These are phyloP conservation scores for Oreotrochilus melanogaster DNA, from an alignment of 2,113 vertebrate genomes.

Conservation along the genomic window DNA sequence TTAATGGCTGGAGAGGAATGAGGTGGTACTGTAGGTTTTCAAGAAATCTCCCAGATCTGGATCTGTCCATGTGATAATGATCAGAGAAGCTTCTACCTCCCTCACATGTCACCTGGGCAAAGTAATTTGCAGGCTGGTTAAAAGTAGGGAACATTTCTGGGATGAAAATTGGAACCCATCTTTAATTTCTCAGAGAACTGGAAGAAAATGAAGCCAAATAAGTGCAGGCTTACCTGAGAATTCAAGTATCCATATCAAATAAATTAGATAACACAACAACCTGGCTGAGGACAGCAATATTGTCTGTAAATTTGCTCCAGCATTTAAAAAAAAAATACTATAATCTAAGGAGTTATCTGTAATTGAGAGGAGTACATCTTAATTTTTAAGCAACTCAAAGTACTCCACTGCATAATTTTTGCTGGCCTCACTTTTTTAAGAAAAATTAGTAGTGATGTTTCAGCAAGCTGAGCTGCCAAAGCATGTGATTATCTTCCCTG, in stretches of 20 bases:
- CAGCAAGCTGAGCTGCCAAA: background rate
- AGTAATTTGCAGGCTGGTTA: background rate
- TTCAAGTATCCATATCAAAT: background rate
- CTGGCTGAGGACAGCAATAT: background rate
- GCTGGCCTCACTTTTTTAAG: background rate
- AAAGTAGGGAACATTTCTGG: background rate
- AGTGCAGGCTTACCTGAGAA: background rate
- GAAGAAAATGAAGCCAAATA: background rate
- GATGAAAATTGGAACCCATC: background rate
- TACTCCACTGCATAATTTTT: background rate
- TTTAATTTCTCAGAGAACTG: background rate
- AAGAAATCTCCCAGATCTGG: background rate
- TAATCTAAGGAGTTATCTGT: background rate
- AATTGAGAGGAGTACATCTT: background rate
- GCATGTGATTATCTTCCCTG: background rate
- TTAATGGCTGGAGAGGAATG: conserved; percentile 3
- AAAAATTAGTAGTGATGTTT: background rate
- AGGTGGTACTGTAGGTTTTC: background rate
- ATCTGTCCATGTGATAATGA: background rate
- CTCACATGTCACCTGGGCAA: background rate
- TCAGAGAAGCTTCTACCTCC: background rate
- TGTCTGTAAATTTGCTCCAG: background rate
- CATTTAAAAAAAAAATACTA: background rate
- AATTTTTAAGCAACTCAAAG: background rate
- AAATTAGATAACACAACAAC: background rate